These are phyloP conservation scores for Anisognathus igniventris DNA, from an alignment of 2,797 vertebrate genomes.

Conservation along the genomic window DNA sequence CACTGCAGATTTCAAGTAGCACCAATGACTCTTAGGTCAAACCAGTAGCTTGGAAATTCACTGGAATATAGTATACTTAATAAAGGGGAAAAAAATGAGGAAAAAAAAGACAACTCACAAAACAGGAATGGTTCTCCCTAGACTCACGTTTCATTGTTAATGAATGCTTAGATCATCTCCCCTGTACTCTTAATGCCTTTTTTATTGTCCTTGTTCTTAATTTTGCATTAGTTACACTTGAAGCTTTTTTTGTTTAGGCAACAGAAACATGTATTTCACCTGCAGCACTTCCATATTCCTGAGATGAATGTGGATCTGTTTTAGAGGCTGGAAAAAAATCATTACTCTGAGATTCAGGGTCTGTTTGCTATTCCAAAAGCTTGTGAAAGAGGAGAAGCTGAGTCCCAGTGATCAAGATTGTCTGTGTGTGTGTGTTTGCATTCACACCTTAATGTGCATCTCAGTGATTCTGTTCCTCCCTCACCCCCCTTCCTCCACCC, in stretches of 20 bases:
- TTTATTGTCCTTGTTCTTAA: background rate
- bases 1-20: background rate
- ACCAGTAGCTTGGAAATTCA: conserved; percentile 27
- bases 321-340: background rate
- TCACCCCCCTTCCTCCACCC: conserved; percentile 35
- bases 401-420: background rate
- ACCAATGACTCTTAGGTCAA: background rate
- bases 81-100: accelerated
- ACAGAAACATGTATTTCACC: conserved; percentile 26
- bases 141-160: background rate
- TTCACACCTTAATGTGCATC: conserved; percentile 24
- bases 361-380: conserved; percentile 28
- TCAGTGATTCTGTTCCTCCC: background rate
- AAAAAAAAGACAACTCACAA: background rate
- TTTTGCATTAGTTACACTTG: conserved; percentile 21
- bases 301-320: background rate
- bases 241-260: conserved; percentile 46
- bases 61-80: background rate
- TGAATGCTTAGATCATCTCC: background rate
- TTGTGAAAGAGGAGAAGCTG: background rate
- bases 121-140: background rate
- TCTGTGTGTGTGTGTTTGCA: background rate
- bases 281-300: background rate
- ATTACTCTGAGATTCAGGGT: background rate
- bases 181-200: background rate